A percentile compares a stretch with the other conserved stretches of the same genome.
Evolutionary conservation across 1,140 invertebrate genomes (phyloP).

Genomic region (Vollenhovia emeryi): DNA sequence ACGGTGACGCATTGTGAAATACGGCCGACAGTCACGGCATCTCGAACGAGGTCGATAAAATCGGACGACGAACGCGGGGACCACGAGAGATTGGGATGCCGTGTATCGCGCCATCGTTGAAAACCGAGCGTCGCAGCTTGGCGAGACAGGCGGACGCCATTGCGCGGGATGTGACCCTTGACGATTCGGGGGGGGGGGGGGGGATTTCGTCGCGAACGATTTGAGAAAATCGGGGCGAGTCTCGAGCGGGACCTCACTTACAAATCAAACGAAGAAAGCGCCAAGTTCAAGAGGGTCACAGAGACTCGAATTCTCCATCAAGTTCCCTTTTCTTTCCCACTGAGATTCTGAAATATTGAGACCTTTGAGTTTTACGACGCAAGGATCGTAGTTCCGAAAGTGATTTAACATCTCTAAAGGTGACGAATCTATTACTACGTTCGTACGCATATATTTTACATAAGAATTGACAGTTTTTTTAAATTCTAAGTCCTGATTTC

Average conservation of each 20-base stretch:
- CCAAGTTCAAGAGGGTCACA: neutral
- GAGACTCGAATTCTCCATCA: neutral
- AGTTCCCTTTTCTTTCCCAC: neutral
- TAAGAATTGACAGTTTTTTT: neutral
- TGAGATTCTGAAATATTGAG: neutral
- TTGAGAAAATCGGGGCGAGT: neutral
- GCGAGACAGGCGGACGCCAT: constrained; percentile 22
- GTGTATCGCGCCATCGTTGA: constrained; percentile 11
- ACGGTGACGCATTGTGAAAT: constrained; percentile 69
- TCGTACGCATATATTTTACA: neutral
- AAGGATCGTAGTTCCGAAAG: neutral
- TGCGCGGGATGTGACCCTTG: neutral
- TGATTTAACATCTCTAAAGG: neutral
- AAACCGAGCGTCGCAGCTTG: constrained; percentile 8
- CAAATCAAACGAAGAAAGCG: neutral
- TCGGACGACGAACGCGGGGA: constrained; percentile 47
- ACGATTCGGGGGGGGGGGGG: neutral
- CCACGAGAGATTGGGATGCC: constrained; percentile 42
- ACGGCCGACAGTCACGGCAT: constrained; percentile 62
- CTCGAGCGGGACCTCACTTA: too few relatives aligned
- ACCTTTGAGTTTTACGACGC: neutral
- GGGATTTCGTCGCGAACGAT: neutral
- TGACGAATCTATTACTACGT: neutral
- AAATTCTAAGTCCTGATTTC: neutral
- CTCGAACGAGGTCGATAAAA: constrained; percentile 59